These are phyloP conservation scores for Alloplasta piceator DNA, from an alignment of 2,888 invertebrate species.

Conservation along the genomic window DNA sequence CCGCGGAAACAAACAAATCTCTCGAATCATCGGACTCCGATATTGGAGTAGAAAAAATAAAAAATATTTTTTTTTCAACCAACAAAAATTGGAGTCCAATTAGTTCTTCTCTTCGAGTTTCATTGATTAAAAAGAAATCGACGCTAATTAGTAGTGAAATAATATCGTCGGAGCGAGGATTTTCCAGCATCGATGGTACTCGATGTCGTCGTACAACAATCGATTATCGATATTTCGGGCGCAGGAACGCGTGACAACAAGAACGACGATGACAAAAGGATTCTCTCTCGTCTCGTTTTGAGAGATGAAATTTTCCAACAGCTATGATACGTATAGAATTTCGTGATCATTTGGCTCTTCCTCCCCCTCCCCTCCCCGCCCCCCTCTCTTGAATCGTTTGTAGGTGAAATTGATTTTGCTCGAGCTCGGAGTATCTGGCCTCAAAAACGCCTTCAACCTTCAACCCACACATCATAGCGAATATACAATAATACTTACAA, in stretches of 20 bases:
- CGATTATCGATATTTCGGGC: too few relatives aligned
- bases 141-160: too few relatives aligned
- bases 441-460: slow-evolving; percentile 29
- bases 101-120: too few relatives aligned
- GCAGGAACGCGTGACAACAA: background rate
- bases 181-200: background rate
- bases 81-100: too few relatives aligned
- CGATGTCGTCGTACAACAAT: too few relatives aligned
- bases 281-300: slow-evolving; percentile 2
- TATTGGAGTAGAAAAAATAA: too few relatives aligned
- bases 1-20: too few relatives aligned
- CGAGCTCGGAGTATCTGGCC: slow-evolving; percentile 63
- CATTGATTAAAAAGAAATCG: too few relatives aligned
- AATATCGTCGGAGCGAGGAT: background rate
- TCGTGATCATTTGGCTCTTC: slow-evolving; percentile 40
- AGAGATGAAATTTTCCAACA: slow-evolving; percentile 28
- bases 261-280: background rate
- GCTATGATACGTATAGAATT: slow-evolving; percentile 48
- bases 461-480: background rate
- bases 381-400: slow-evolving; percentile 23
- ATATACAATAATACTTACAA: background rate
- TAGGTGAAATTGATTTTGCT: slow-evolving; percentile 67
- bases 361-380: slow-evolving; percentile 23
- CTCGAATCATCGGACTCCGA: too few relatives aligned
- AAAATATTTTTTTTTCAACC: too few relatives aligned